These are phyloP conservation scores for Phallusia fumigata DNA, from an alignment of 23 tunicate genomes.

Conservation along the genomic window DNA sequence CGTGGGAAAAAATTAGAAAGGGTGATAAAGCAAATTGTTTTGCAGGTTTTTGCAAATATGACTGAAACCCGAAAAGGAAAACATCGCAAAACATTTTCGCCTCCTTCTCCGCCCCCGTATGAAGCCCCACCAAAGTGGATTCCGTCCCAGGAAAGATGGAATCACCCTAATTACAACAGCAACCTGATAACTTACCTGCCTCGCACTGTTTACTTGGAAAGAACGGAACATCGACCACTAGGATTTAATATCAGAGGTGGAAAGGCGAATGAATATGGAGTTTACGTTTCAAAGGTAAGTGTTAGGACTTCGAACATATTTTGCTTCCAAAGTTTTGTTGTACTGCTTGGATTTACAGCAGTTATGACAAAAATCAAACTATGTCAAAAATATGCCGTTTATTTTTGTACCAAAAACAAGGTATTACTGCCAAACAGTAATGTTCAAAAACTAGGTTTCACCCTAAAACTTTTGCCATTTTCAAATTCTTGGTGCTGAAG, in stretches of 20 bases:
- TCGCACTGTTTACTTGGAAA: constrained; percentile 37
- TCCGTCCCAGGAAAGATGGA: constrained; percentile 67
- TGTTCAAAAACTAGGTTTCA: too few relatives aligned
- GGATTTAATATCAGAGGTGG: constrained; percentile 92
- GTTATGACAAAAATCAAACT: too few relatives aligned
- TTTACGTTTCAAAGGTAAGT: constrained; percentile 72
- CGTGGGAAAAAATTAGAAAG: constrained; percentile 78
- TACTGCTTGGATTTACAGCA: too few relatives aligned
- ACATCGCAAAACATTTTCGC: neutral
- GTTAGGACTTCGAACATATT: neutral
- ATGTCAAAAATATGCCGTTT: too few relatives aligned
- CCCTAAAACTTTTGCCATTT: too few relatives aligned
- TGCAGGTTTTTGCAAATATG: constrained; percentile 52
- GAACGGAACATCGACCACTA: constrained; percentile 41
- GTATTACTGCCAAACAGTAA: too few relatives aligned
- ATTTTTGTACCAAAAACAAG: too few relatives aligned
- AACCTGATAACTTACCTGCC: constrained; percentile 72
- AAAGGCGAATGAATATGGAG: constrained; percentile 75
- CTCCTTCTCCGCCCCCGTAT: constrained; percentile 43
- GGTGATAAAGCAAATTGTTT: constrained; percentile 49
- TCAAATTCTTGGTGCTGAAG: too few relatives aligned
- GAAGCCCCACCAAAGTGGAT: constrained; percentile 88
- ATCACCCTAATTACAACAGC: constrained; percentile 70
- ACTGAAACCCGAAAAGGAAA: neutral
- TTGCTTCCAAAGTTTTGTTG: too few relatives aligned